Evolutionary conservation across 2,113 vertebrate genomes (phyloP).

Genomic region (Periophthalmodon schlosseri): DNA sequence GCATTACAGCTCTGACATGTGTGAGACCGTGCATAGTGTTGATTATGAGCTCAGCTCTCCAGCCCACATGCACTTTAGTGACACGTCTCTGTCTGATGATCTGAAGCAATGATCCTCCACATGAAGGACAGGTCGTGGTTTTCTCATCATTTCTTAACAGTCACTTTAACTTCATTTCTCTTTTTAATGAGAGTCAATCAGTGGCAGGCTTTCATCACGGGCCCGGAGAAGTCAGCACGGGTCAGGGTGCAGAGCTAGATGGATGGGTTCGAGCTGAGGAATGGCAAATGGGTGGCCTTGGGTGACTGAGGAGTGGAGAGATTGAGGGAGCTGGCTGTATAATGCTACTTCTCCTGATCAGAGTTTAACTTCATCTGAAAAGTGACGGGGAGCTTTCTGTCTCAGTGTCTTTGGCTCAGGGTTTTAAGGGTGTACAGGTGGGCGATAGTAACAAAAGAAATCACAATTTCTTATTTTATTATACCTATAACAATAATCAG

Average conservation of each 20-base stretch:
- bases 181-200: slow-evolving; percentile 30
- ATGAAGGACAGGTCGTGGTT: slow-evolving; percentile 14
- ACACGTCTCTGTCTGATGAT: slow-evolving; percentile 12
- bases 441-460: not conserved
- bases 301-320: not conserved
- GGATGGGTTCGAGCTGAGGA: not conserved
- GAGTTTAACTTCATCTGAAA: not conserved
- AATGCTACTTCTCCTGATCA: not conserved
- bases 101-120: slow-evolving; percentile 14
- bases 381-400: not conserved
- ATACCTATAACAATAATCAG: not conserved
- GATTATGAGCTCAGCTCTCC: not conserved
- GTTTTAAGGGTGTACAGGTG: not conserved
- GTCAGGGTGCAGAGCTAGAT: slow-evolving; percentile 31
- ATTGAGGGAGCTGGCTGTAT: not conserved
- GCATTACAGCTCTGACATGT: not conserved
- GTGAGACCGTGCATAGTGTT: not conserved
- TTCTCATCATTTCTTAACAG: slow-evolving; percentile 17
- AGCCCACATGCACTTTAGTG: not conserved
- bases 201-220: slow-evolving; percentile 12
- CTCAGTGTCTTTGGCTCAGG: not conserved
- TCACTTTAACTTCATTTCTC: slow-evolving; percentile 16
- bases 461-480: not conserved
- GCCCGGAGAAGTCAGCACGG: slow-evolving; percentile 18
- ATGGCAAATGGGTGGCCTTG: slow-evolving; percentile 1